Percentiles rank a stretch among this genome's conserved stretches.
Conservation (phyloP, 2,113 vertebrate genomes). For the Eretmochelys imbricata region DNA sequence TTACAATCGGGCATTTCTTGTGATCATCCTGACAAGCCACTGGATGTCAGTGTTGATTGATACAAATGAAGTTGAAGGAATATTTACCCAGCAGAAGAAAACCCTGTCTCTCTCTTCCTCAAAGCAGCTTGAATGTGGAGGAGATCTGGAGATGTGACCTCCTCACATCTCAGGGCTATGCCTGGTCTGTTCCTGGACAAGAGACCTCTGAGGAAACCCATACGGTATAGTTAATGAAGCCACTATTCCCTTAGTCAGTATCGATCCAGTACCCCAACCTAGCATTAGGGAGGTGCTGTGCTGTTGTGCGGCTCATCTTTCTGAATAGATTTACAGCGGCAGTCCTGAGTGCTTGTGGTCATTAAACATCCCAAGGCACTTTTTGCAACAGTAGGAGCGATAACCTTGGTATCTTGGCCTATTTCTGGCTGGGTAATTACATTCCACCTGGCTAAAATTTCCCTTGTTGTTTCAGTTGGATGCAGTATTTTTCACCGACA, state of each 20-base stretch:
- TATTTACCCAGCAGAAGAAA: background rate
- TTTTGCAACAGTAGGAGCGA: background rate
- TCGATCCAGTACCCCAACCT: background rate
- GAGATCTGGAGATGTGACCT: background rate
- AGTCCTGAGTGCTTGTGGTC: background rate
- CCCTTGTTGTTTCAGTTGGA: background rate
- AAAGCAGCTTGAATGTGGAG: background rate
- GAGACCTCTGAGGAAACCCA: background rate
- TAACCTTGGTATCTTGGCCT: background rate
- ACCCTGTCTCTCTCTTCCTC: background rate
- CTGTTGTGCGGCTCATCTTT: background rate
- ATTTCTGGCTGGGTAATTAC: background rate
- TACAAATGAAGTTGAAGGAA: background rate
- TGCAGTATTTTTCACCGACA: background rate
- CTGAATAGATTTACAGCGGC: background rate
- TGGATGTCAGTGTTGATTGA: conserved; percentile 76
- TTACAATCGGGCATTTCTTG: background rate
- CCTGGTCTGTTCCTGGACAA: background rate
- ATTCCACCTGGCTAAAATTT: background rate
- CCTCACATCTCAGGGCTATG: background rate
- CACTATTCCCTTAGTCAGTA: background rate
- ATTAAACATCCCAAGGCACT: background rate
- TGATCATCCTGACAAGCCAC: conserved; percentile 36
- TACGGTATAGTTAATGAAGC: background rate
- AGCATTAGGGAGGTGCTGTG: background rate